Base-by-base conservation (phyloP, 2,113 vertebrate genomes). In the Chroicocephalus ridibundus region DNA sequence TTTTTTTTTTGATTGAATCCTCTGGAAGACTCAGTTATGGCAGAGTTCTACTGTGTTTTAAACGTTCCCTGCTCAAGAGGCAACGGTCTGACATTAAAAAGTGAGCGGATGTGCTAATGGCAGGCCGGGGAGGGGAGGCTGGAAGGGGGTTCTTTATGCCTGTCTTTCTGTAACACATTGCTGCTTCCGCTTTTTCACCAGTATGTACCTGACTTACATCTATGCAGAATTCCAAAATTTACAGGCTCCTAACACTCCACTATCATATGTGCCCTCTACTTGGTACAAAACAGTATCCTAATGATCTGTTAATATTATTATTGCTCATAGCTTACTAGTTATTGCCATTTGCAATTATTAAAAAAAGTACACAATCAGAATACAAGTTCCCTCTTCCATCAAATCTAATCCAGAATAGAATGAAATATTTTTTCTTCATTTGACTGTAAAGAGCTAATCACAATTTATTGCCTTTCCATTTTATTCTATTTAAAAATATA, bases 291-390 rank as follows among this genome's bases (percentile, higher is more conserved):
- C 82, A 78, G 77, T 75, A 68, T 96, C 93, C 92, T 96, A 95
- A 89, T 55, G 82, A 90, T 95, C 97, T 96, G 87, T 93, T 97
- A 78, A 72, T 75, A 96, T 98, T 98, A 96, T 98, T 98, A 98
- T 98, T 98, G 98, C 98, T 98, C 96, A 96, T 91, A 96, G 93
- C 96, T 96, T 97, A 94, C 89, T 97, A 84, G 86, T 98, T 98
- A 98, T 98, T 98, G 98, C 98, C 97, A 88, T 97, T 97, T 98
- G 97, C 97, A 97, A 93, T 95, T 93, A 93, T 76, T 95, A 61
- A 85, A 94, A 97, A 96, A 96, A 96, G 96, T 96, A 97, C 74
- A 61, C 88, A 95, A 89, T 94, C 70, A 86, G 94, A 94, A 97
- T 94, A 95, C 2, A 15, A 97, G 93, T 90, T 96, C 93, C 95